phyloP scores from a whole-genome alignment of 1,140 invertebrate genomes.

The Neodiprion fabricii region DNA sequence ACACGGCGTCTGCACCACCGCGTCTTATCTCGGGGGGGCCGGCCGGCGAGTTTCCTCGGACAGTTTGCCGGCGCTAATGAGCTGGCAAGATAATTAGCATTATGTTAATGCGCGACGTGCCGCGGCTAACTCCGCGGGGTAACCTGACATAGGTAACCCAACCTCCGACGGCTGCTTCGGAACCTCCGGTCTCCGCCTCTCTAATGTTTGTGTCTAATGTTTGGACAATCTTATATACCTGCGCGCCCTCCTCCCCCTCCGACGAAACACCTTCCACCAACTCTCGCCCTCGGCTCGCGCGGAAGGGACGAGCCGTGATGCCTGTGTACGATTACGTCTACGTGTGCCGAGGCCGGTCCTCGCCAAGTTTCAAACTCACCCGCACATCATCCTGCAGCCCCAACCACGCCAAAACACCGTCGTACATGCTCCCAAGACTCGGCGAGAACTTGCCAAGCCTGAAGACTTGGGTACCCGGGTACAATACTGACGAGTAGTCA shows the following conservation, averaged over 20 bases:
- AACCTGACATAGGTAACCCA: conserved; percentile 50
- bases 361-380: background rate
- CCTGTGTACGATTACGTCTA: background rate
- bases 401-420: background rate
- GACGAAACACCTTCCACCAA: background rate
- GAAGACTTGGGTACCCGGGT: background rate
- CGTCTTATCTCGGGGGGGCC: conserved; percentile 30
- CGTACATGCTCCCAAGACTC: background rate
- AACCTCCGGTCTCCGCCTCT: conserved; percentile 31
- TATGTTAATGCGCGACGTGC: conserved; percentile 61
- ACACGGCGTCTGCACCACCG: conserved; percentile 10
- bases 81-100: conserved; percentile 63
- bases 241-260: background rate
- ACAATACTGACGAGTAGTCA: conserved; percentile 6
- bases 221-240: conserved; percentile 40
- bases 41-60: conserved; percentile 57
- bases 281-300: background rate
- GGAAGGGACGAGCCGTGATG: no score
- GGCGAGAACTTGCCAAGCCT: background rate
- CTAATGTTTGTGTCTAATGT: conserved; percentile 41
- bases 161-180: conserved; percentile 31
- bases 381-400: background rate
- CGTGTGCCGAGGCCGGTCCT: background rate
- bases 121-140: conserved; percentile 36
- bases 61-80: conserved; percentile 62